Base-by-base conservation (phyloP, 2,888 invertebrate genomes). In the Hyposoter dolosus region DNA sequence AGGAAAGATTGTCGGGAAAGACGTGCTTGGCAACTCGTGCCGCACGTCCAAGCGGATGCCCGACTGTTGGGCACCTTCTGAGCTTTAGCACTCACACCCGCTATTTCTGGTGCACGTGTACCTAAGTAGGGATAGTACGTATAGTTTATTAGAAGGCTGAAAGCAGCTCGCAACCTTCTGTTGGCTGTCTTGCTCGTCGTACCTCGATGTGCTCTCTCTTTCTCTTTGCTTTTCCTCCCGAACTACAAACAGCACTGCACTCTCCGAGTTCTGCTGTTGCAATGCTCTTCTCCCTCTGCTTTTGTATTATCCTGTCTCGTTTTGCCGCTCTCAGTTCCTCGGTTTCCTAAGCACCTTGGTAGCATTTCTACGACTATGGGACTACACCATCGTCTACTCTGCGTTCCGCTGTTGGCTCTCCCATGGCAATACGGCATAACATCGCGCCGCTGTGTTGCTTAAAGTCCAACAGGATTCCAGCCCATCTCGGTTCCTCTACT, bases 91-190 rank as follows among this genome's bases (percentile, higher is more conserved):
- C 60, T 75, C 65, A 72, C 72, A 72, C 65, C 80, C 63, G 80
- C 35, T 72, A 43, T 65, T 56, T n/a, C 50, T 85, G 85, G 80
- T 87, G 85, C 89, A 89, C 87, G 88, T 87, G 87, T 86, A 86
- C 71, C 76, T 82, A 87, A 87, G 88, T 87, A 85, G 81, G 82
- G 86, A 83, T 85, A 71, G 83, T 89, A 86, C 84, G 83, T 88
- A 84, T 88, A 88, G 88, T 89, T 89, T 88, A 89, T 88, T 88
- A 87, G 89, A 88, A 82, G 79, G 76, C 83, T 85, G 80, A 87
- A 87, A 89, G 88, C 88, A 85, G 75, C 76, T 40, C 83, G 82
- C 60, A 19, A 78, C 74, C 77, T 66, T 17, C 65, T 60, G 68
- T 60, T 63, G 50, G 50, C 78, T 72, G 84, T 89, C 88, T 89